Base-by-base conservation (phyloP, 2,797 vertebrate genomes). In the Leptoclinus maculatus region DNA sequence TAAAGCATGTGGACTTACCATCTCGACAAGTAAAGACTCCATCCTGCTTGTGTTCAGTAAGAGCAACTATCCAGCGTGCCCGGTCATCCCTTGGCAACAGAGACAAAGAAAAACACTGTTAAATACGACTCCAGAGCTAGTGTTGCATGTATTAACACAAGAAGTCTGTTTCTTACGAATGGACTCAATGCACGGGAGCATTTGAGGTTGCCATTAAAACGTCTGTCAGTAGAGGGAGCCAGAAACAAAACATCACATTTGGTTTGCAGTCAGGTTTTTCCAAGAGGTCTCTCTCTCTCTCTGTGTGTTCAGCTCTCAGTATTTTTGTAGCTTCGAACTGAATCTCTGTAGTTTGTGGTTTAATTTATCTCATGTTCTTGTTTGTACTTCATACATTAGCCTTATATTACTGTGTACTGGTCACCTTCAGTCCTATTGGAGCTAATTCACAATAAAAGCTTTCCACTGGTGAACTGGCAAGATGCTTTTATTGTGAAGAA, bases 51-150 rank as follows among this genome's bases (percentile, higher is more conserved):
- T 92, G 80, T 73, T 94, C 93, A 39, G 89, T 93, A 2, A 99
- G 94, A 0, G 97, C 97, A 0, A 94, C 90, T 4, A 98, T 95
- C 98, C 98, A 99, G 0, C 97, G 95, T 0, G 97, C 97, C 0
- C 96, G 94, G 82, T 98, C 97, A n/a, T 96, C 95, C 94, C 98
- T 98, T 75, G 13, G 56, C 23, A 68, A 58, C 54, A 23, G 74
- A 78, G 25, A 73, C n/a, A 56, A 70, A 59, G 79, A 25, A 49
- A 6, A 47, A 10, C 12, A 56, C 0, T 0, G 13, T 79, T 36
- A 68, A 53, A 45, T 12, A 56, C 1, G 5, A 74, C 32, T 29
- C n/a, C n/a, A 45, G 32, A 27, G 19, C 8, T 29, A 32, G 13
- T 74, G 2, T 7, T 17, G 16, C 21, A 16, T 45, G 21, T 19